Evolutionary conservation across 2,888 invertebrate genomes (phyloP), one percentile per base, ranked within the genome.

Genomic region (Aporophyla lueneburgensis): DNA sequence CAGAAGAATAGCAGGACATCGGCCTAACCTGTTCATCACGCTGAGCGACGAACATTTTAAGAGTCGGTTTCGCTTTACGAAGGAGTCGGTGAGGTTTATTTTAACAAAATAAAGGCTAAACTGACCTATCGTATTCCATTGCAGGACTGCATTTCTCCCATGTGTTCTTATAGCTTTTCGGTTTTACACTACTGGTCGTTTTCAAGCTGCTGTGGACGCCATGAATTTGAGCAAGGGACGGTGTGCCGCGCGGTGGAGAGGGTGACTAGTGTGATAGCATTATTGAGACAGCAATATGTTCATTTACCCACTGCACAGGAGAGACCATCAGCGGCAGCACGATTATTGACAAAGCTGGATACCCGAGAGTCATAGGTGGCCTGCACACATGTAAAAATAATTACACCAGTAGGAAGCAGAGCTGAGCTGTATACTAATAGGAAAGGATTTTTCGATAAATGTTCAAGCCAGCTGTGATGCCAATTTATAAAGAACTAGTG

Each of bases 381-480:
- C 40, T 40, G 40, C 61, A 40, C 21, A 33, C 61, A 62, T 40
- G 9, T 43, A 0, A n/a, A 63, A 9, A 46, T 63, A 19, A 46
- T 24, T 63, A 24, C 63, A 40, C 46, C 46, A 2, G 63, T 24
- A 63, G 46, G 63, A 2, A 46, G 16, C 24, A 63, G 24, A 24
- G 19, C 63, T 16, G 46, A 46, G 24, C 24, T 63, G 10, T 46
- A 24, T 24, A 63, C 24, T 24, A 46, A 24, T 5, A 46, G 63
- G 10, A 46, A 24, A 24, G 63, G 6, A 5, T 46, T 46, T 63
- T 63, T 63, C 63, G 9, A 19, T 63, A 9, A 46, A 46, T 46
- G 63, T 63, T 9, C 63, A 63, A 63, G 46, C 24, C 9, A 40
- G 24, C 16, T 63, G 63, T n/a, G 46, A 63, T 24, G n/a, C 63